These are phyloP conservation scores for Eira barbara DNA, from an alignment of 2,113 vertebrate genomes.

Conservation along the genomic window DNA sequence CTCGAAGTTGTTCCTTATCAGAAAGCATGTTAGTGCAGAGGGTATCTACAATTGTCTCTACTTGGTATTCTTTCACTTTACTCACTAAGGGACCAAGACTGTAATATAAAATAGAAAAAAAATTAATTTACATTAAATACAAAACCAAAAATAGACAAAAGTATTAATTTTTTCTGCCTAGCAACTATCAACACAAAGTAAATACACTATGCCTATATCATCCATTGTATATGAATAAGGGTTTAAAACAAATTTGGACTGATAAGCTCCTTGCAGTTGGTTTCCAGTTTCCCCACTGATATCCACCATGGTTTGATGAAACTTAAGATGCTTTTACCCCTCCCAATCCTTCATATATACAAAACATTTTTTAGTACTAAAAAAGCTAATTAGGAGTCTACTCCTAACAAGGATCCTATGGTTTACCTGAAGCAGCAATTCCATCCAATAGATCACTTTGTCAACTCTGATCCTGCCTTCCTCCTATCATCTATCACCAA, in stretches of 20 bases:
- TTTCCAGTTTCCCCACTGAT: not conserved
- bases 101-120: constrained; percentile 67
- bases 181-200: not conserved
- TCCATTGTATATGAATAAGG: not conserved
- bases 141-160: constrained; percentile 15
- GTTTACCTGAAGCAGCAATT: not conserved
- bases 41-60: constrained; percentile 99
- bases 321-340: not conserved
- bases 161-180: not conserved
- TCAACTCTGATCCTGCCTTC: not conserved
- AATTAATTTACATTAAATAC: constrained; percentile 40
- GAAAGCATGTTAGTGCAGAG: constrained; percentile 99
- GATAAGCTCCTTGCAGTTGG: not conserved
- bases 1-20: constrained; percentile 97
- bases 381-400: not conserved
- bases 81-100: constrained; percentile 98
- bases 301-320: not conserved
- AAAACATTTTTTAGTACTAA: not conserved
- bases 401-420: not conserved
- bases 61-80: constrained; percentile 99
- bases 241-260: not conserved
- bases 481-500: not conserved
- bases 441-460: not conserved
- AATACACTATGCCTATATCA: not conserved
- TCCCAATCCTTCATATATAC: not conserved